Evolutionary conservation across 2,888 invertebrate genomes (phyloP), one percentile per base, ranked within the genome.

Genomic region (Coleophora flavipennella): DNA sequence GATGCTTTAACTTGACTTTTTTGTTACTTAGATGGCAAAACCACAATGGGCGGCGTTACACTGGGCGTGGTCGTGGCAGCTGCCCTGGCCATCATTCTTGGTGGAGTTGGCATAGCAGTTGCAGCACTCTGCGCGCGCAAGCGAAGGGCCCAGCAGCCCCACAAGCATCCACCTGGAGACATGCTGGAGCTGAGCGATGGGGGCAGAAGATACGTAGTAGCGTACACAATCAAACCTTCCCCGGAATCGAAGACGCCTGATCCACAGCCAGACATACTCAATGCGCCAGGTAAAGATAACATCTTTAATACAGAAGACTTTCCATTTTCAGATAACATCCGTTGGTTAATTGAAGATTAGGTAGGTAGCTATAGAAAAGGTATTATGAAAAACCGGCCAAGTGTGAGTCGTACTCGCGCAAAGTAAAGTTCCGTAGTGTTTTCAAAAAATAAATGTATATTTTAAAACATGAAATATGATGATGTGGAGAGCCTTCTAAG

Each of bases 121-220:
- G 72, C 69, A 0, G 79, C 72, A 0, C 57, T 76, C 1, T 81
- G 75, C 42, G 79, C 75, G 1, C 58, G 74, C 1, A 53, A 71
- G 33, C 62, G 69, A n/a, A 65, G 78, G 7, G 62, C 73, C 1
- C 62, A 67, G n/a, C 71, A 74, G 0, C 74, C 74, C 0, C 70
- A 81, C 55, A 81, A 83, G 41, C 77, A 83, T 45, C 81, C 84
- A 1, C 77, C 80, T 13, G 73, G 84, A 9, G 83, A 84, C 38
- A 81, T 83, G 79, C 89, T 58, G 88, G 93, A 59, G 85, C 89
- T 55, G 31, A 93, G 93, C 49, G 92, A 93, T 27, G 93, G 92
- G 1, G 93, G 94, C 53, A 89, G 93, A 55, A 87, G 93, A 50
- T 93, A 94, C 61, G 94, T 94, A 31, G 94, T 94, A 13, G 93